Evolutionary conservation across 1,140 invertebrate genomes (phyloP), one percentile per base, ranked within the genome.

Genomic region (Eufriesea mexicana): DNA sequence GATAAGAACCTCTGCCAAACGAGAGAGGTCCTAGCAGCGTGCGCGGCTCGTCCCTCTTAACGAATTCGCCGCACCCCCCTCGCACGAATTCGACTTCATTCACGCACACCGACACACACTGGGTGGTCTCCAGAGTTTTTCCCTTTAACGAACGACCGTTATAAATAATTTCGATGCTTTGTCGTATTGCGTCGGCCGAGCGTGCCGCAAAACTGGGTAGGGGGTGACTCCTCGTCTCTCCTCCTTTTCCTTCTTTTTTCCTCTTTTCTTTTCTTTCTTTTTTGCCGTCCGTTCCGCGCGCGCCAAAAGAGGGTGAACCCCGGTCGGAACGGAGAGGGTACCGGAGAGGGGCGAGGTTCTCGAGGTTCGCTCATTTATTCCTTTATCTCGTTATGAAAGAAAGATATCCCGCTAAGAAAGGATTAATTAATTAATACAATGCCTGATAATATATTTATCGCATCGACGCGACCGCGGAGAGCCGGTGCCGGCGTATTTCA

Each of bases 161-260:
- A 93, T 93, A 93, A 93, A 93, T 93, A 93, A 93, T 93, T 92
- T 91, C 78, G 73, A 86, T 89, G 84, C 68, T 86, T 76, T 76
- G 74, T 87, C 79, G 90, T 87, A 92, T 92, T 91, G 90, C 87
- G 89, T 89, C 79, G 85, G 59, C 28, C 68, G 70, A 78, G 57
- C 74, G 55, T 73, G 79, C 79, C 79, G 73, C 76, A 49, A 79
- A 84, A 84, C 76, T 80, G 74, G 68, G 71, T 5, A 79, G 45
- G 74, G 83, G 83, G 55, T 64, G 61, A 49, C 64, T 78, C 45
- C 55, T 42, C 75, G 54, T 81, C 75, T 81, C 72, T 51, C 35
- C 79, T 75, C 62, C 47, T 35, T 73, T 51, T 10, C 14, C 49
- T 51, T 51, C 49, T 14, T 51, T 51, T 51, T 51, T 54, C 16